Percentiles rank a stretch among this genome's conserved stretches.
Conservation (phyloP, 1,140 invertebrate genomes). For the Bombyx mandarina region DNA sequence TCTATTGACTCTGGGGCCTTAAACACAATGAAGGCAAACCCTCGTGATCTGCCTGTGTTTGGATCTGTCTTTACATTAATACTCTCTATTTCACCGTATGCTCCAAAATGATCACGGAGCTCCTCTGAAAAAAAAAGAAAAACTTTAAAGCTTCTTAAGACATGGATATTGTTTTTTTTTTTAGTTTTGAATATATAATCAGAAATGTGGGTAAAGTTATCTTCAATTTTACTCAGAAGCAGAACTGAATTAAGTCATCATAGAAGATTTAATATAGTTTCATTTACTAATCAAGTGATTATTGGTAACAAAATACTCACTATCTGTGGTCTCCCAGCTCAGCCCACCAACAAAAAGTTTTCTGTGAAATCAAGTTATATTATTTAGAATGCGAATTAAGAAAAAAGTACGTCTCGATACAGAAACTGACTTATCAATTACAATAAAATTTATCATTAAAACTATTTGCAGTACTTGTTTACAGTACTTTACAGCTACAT, state of each 20-base stretch:
- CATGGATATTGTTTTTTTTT: neutral
- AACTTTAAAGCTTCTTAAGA: constrained; percentile 14
- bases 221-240: constrained; percentile 70
- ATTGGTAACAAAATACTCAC: constrained; percentile 76
- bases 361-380: constrained; percentile 78
- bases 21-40: constrained; percentile 97
- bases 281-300: constrained; percentile 8
- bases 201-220: constrained; percentile 62
- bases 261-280: constrained; percentile 15
- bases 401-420: constrained; percentile 37
- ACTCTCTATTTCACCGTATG: constrained; percentile 92
- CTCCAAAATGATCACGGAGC: constrained; percentile 90
- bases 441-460: constrained; percentile 61
- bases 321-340: constrained; percentile 97
- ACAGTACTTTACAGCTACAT: constrained; percentile 72
- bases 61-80: constrained; percentile 95
- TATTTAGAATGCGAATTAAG: constrained; percentile 33
- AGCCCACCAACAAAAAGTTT: constrained; percentile 98
- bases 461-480: constrained; percentile 73
- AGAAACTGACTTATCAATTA: constrained; percentile 66
- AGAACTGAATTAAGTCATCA: constrained; percentile 71
- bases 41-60: constrained; percentile 89
- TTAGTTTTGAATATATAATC: constrained; percentile 14
- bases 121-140: constrained; percentile 83
- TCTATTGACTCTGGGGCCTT: constrained; percentile 89